Base-by-base conservation (phyloP, 2,113 vertebrate genomes). In the Aldabrachelys gigantea region DNA sequence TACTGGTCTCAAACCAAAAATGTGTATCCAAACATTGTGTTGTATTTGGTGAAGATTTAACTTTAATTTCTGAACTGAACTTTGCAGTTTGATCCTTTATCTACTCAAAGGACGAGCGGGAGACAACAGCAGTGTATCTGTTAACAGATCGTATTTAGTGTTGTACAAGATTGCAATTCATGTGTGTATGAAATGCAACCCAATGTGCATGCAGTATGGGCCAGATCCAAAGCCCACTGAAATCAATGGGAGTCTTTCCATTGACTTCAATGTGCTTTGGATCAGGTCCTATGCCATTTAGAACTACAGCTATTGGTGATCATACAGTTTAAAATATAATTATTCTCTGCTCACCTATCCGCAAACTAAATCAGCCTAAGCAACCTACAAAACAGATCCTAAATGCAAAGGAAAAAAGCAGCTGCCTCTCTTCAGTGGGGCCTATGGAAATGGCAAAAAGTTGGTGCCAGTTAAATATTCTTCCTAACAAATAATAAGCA, bases 1-100 rank as follows among this genome's bases (percentile, higher is more conserved):
- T 84, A 11, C 38, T 24, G 52, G 44, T 84, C 88, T 59, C 50
- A 87, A 11, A 52, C 52, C 50, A 69, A 4, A 2, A 5, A 86
- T 90, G 49, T 1, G 0, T n/a, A 0, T n/a, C 59, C 84, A 85
- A 79, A 0, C 0, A 6, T 82, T 91, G 88, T 0, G 27, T 7
- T 65, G 62, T 1, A 41, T 10, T 90, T 94, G 91, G 90, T 96
- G 13, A 86, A 69, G 62, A 87, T 96, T 96, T 95, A 94, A 87
- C 84, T 85, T 79, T 53, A 82, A 50, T 41, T 69, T 49, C 24
- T 5, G 84, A 89, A 44, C 0, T 2, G 89, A 90, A 83, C 80
- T 8, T 90, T 27, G 2, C 80, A 69, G 82, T 41, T 52, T 88
- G 84, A 31, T 54, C 88, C 92, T 72, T 82, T 53, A 69, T 91